Conservation (phyloP, 1,140 invertebrate genomes). For the Neoseiulus cucumeris region DNA sequence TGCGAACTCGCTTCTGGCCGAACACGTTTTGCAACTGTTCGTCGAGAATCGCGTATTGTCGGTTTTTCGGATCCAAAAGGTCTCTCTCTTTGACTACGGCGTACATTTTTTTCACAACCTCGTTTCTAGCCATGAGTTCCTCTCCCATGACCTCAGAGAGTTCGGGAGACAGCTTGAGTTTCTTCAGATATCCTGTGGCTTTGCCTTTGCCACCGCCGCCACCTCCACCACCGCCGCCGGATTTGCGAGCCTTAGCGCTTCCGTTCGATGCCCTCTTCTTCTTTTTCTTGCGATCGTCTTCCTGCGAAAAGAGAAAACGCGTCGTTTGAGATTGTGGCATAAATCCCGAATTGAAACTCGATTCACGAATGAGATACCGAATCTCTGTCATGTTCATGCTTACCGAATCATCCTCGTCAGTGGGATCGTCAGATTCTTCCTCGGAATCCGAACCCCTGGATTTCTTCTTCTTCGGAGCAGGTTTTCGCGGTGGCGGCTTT, state of each 20-base stretch:
- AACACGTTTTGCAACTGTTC: constrained; percentile 1
- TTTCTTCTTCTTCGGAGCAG: not conserved
- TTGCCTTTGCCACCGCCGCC: constrained; percentile 28
- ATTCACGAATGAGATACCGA: no score
- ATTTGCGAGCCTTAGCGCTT: constrained; percentile 16
- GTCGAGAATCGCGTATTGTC: not conserved
- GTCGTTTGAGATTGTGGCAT: no score
- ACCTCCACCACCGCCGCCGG: constrained; percentile 15
- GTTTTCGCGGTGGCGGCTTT: not conserved
- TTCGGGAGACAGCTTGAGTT: constrained; percentile 60
- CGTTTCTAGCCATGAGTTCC: constrained; percentile 63
- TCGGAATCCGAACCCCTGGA: not conserved
- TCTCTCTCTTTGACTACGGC: constrained; percentile 74
- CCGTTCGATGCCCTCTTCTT: constrained; percentile 14
- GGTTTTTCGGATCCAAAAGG: constrained; percentile 31
- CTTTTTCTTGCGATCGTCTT: constrained; percentile 18
- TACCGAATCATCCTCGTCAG: not conserved
- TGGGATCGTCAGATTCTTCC: not conserved
- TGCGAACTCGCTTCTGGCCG: not conserved
- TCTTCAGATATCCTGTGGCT: constrained; percentile 49
- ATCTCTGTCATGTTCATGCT: no score
- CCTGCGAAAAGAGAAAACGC: constrained; percentile 10
- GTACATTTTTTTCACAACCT: constrained; percentile 82
- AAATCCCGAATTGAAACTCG: no score
- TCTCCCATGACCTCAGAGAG: constrained; percentile 62